Evolutionary conservation across 35 echinoderm and acorn worm genomes (phyloP), one percentile per base, ranked within the genome.

Genomic region (Ophioderma brevispina): DNA sequence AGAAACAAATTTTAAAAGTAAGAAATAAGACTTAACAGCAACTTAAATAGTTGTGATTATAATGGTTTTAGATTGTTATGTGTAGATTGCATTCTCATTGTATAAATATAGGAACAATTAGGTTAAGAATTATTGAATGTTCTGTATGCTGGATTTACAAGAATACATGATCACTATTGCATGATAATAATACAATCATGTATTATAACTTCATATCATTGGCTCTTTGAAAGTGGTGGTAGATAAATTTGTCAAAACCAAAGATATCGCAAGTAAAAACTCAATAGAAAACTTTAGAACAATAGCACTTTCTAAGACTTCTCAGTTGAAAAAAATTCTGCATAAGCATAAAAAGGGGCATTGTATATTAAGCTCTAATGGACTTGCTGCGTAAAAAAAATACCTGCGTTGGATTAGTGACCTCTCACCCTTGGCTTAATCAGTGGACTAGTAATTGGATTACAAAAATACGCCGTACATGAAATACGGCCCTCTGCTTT

Each of bases 21-120:
- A n/a, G n/a, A n/a, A 8, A 30, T 70, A 70, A 15, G 10, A 70
- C 15, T 70, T 70, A 70, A 25, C 10, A 70, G 59, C 17, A 70
- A 70, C 5, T 46, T 46, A 70, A 52, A 70, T 18, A 70, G 10
- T 70, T 13, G 17, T 52, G 46, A 52, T 52, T 11, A 25, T 15
- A 25, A 70, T 70, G 59, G 59, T 70, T 70, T 4, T 70, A 70
- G 59, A 70, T 70, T 13, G 23, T 70, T 46, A 17, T 46, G 41
- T 46, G 59, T 70, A 70, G 59, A 70, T 70, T 30, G 59, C 59
- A 18, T 70, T 70, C 59, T 70, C 59, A 70, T 70, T 70, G 59
- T 70, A 70, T 30, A 70, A 30, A 70, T 25, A 70, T 70, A 70
- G 59, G n/a, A 70, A 70, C 23, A 52, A 3, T 70, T 70, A 70